Evolutionary conservation across 92 coral and sea anemone genomes (phyloP).

Genomic region (Chrysogorgia sp.): DNA sequence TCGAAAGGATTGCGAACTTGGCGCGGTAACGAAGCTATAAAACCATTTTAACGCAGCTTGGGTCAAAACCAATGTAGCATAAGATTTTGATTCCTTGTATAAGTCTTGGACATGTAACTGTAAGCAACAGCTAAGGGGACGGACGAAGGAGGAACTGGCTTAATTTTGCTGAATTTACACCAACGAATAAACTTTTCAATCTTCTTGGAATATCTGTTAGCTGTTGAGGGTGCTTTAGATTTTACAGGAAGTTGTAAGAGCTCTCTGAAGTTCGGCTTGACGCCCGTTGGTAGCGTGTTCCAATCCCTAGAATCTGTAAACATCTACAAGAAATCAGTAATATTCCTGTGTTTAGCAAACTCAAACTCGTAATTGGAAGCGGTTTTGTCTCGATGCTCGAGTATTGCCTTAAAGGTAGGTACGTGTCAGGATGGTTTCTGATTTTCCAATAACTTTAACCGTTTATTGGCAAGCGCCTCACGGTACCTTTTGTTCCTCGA

Average conservation of each 20-base stretch:
- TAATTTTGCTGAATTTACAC: conserved; percentile 36
- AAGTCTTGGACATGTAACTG: not conserved
- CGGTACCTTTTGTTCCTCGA: not conserved
- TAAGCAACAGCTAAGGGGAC: not conserved
- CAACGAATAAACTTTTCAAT: conserved; percentile 37
- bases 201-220: conserved; percentile 35
- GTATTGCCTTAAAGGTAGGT: no score
- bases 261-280: conserved; percentile 25
- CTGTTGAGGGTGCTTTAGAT: conserved; percentile 57
- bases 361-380: no score
- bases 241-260: conserved; percentile 16
- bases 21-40: conserved; percentile 32
- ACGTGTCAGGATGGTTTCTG: no score
- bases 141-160: conserved; percentile 40
- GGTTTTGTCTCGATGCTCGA: no score
- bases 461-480: not conserved
- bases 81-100: conserved; percentile 11
- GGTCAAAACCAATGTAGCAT: not conserved
- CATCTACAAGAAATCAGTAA: not conserved
- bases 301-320: not conserved
- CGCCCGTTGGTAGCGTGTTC: not conserved
- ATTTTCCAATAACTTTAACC: not conserved
- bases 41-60: conserved; percentile 53
- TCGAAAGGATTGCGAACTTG: conserved; percentile 1
- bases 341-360: not conserved